Evolutionary conservation across 1,140 invertebrate genomes (phyloP).

Genomic region (Zaprionus vittiger): DNA sequence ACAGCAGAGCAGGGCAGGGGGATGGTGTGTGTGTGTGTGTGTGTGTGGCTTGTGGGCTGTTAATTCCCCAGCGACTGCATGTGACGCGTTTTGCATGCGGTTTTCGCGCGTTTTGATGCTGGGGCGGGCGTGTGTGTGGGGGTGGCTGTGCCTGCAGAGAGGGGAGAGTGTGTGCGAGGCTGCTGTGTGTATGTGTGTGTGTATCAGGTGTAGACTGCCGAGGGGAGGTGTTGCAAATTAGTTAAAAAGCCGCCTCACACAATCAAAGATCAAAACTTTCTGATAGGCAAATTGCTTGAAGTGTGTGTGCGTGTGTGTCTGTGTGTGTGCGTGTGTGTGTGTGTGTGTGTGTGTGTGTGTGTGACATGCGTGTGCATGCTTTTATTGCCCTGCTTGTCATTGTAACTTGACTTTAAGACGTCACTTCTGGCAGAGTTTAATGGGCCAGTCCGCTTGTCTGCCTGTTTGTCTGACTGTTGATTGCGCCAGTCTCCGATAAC

Average conservation of each 20-base stretch:
- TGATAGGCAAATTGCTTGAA: slow-evolving; percentile 67
- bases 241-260: slow-evolving; percentile 78
- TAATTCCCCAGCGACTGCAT: slow-evolving; percentile 75
- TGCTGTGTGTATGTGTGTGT: background rate
- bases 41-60: slow-evolving; percentile 32
- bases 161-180: background rate
- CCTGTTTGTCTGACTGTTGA: slow-evolving; percentile 25
- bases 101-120: slow-evolving; percentile 57
- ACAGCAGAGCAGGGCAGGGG: background rate
- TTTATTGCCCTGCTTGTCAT: slow-evolving; percentile 45
- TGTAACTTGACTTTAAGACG: slow-evolving; percentile 44
- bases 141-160: slow-evolving; percentile 5
- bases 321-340: slow-evolving; percentile 33
- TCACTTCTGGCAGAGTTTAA: slow-evolving; percentile 49
- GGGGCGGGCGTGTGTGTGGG: background rate
- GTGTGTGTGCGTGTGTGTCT: slow-evolving; percentile 30
- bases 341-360: slow-evolving; percentile 35
- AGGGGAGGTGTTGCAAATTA: slow-evolving; percentile 68
- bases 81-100: slow-evolving; percentile 79
- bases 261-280: slow-evolving; percentile 79
- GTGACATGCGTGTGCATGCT: slow-evolving; percentile 37
- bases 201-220: background rate
- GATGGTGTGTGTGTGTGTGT: background rate
- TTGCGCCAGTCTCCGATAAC: slow-evolving; percentile 39
- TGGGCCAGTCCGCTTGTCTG: slow-evolving; percentile 29